A percentile compares a stretch with the other conserved stretches of the same genome.
These are phyloP conservation scores for Nemurella pictetii DNA, from an alignment of 2,888 invertebrate species.

Conservation along the genomic window DNA sequence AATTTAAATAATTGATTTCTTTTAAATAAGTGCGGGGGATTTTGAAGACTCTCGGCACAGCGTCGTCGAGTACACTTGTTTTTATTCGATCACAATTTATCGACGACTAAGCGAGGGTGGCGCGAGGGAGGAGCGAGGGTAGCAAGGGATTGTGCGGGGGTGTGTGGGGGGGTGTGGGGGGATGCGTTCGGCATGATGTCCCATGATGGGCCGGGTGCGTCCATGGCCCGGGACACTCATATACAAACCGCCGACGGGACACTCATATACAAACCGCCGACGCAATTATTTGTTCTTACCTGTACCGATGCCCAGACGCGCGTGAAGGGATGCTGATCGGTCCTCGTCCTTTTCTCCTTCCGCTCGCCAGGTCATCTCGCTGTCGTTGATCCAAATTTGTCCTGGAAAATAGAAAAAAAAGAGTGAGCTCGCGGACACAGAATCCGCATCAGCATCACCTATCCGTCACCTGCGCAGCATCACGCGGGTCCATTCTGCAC, in stretches of 20 bases:
- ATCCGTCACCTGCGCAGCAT: neutral
- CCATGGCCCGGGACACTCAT: neutral
- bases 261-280: neutral
- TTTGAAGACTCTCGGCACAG: conserved; percentile 33
- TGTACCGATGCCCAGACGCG: conserved; percentile 54
- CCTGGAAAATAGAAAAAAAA: conserved; percentile 48
- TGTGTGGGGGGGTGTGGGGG: neutral
- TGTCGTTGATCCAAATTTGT: conserved; percentile 55
- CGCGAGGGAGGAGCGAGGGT: neutral
- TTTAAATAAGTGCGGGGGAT: conserved; percentile 33
- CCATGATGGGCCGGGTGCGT: neutral
- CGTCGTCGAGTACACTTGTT: conserved; percentile 6
- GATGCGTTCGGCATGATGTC: neutral
- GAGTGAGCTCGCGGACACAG: too few species aligned
- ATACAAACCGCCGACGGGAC: neutral
- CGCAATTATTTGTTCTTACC: conserved; percentile 52
- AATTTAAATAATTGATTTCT: conserved; percentile 39
- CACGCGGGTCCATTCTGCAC: neutral
- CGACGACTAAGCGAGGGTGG: neutral
- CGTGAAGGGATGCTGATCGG: conserved; percentile 54
- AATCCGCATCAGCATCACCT: too few species aligned
- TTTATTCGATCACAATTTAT: conserved; percentile 18
- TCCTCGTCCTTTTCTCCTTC: conserved; percentile 54
- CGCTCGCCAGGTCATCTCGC: conserved; percentile 54
- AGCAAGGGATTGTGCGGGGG: neutral